Conservation (phyloP, 2,888 invertebrate species). For the Caenorhabditis panamensis region DNA sequence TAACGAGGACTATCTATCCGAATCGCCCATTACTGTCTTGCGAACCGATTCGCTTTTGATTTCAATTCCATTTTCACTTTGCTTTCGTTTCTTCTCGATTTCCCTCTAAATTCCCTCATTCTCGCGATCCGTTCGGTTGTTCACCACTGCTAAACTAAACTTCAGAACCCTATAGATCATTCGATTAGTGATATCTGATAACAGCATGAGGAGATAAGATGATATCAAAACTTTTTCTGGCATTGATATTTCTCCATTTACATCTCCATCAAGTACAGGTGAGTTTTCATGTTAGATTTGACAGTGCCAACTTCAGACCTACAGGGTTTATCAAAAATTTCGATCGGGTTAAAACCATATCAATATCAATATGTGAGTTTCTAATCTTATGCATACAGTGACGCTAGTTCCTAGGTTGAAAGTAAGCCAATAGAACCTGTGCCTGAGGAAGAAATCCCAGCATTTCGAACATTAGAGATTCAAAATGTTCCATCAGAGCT, state of each 20-base stretch:
- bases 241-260: slow-evolving; percentile 8
- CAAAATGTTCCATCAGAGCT: neutral
- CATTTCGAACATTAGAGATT: slow-evolving; percentile 18
- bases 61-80: slow-evolving; percentile 36
- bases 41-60: slow-evolving; percentile 22
- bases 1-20: slow-evolving; percentile 25
- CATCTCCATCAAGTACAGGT: slow-evolving; percentile 19
- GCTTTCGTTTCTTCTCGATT: slow-evolving; percentile 9
- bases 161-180: neutral
- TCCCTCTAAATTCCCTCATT: slow-evolving; percentile 1
- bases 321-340: slow-evolving; percentile 52
- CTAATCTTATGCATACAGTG: slow-evolving; percentile 48
- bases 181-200: slow-evolving; percentile 6
- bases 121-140: neutral
- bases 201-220: slow-evolving; percentile 32
- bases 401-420: slow-evolving; percentile 47
- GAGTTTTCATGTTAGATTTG: neutral
- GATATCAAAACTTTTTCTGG: slow-evolving; percentile 5
- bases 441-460: slow-evolving; percentile 36
- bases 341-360: slow-evolving; percentile 46
- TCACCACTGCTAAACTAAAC: neutral
- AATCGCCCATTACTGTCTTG: slow-evolving; percentile 53
- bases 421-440: neutral
- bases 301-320: too few species aligned
- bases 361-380: slow-evolving; percentile 56